Base-by-base conservation (phyloP, 2,888 invertebrate species). In the Agelastica alni region DNA sequence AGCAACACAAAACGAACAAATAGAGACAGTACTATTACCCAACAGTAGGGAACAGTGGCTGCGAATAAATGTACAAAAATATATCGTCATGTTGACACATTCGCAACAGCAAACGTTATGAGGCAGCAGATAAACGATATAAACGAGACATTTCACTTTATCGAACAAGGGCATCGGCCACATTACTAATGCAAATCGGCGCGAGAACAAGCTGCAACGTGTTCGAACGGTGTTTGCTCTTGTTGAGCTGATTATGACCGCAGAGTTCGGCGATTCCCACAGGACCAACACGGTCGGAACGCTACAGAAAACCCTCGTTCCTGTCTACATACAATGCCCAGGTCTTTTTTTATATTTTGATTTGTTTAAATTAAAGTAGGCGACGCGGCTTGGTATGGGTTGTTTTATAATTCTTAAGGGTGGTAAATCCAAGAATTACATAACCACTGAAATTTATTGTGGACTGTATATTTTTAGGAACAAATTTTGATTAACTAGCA, bases 141-240 rank as follows among this genome's bases (percentile, higher is more conserved):
- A 64, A 65, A 64, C 63, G 65, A 65, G 66, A 68, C 65, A 66
- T 66, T 67, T 67, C 66, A 59, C 64, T 68, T 68, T 72, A 72
- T 72, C 70, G 67, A 71, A 71, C 70, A 71, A 68, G 69, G 66
- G 63, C 69, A 71, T 72, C 70, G 65, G 67, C 66, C 67, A 64
- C 69, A 70, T 71, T 71, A 70, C 68, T 69, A 69, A 71, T 71
- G 73, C 71, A 71, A 72, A 72, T 71, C 69, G 70, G 63, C 64
- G 67, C 64, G 63, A 57, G 65, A 64, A 72, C 71, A 71, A 64
- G 68, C 60, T 65, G 63, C 60, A 63, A 57, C 61, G 62, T 70
- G 69, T 70, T 68, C 64, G 63, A 61, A 58, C 46, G n/a, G 51
- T 55, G 43, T 56, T 46, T 58, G 58, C 56, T 58, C 63, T 64